These are phyloP conservation scores for Caerostris extrusa DNA, from an alignment of 1,140 invertebrate genomes.

Conservation along the genomic window DNA sequence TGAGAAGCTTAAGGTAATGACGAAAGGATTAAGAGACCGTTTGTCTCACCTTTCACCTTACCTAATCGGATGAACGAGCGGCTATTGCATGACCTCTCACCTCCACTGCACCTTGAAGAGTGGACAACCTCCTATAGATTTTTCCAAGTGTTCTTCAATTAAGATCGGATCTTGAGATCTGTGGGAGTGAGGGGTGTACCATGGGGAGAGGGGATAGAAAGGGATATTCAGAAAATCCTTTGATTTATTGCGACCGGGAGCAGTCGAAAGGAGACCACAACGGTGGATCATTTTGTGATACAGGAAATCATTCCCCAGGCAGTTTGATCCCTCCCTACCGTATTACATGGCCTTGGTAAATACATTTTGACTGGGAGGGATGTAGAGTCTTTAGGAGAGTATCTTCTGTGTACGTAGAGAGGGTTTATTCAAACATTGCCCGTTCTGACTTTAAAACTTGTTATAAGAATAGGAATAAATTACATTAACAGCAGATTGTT, in stretches of 20 bases:
- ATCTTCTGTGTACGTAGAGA: constrained; percentile 63
- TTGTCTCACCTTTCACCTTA: constrained; percentile 60
- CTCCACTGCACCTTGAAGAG: constrained; percentile 20
- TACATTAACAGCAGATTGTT: not conserved
- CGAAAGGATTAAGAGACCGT: constrained; percentile 58
- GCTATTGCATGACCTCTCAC: constrained; percentile 16
- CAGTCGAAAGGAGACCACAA: constrained; percentile 71
- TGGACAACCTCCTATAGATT: constrained; percentile 45
- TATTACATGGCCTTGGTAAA: constrained; percentile 61
- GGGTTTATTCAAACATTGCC: constrained; percentile 23
- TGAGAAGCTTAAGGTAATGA: constrained; percentile 68
- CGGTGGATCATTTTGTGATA: constrained; percentile 73
- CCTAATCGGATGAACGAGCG: constrained; percentile 57
- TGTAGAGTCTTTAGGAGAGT: constrained; percentile 6
- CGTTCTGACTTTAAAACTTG: not conserved
- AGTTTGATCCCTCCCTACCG: constrained; percentile 36
- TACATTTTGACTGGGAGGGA: constrained; percentile 13
- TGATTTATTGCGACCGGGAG: constrained; percentile 73
- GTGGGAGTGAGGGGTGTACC: not conserved
- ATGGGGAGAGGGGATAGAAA: constrained; percentile 11
- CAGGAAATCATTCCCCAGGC: constrained; percentile 67
- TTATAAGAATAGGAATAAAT: constrained; percentile 19
- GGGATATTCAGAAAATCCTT: constrained; percentile 68
- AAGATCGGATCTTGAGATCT: constrained; percentile 30
- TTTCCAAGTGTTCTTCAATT: constrained; percentile 41